Base-by-base conservation (phyloP, 1,140 invertebrate genomes). In the Maniola jurtina region DNA sequence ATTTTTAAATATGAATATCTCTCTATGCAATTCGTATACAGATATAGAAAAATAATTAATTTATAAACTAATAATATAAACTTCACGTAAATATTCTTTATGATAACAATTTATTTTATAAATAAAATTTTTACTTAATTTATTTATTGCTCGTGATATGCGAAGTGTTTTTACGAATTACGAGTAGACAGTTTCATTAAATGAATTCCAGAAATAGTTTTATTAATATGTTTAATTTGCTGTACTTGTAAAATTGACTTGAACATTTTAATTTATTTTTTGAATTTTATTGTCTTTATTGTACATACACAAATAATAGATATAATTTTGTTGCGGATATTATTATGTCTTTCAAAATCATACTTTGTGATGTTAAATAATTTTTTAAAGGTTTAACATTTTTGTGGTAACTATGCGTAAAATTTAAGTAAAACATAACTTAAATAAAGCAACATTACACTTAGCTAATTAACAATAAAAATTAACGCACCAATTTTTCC, bases 61-160 rank as follows among this genome's bases (percentile, higher is more conserved):
- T 52, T 52, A 15, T 16, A 16, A 16, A 52, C 7, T 52, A 52
- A 52, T 52, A 9, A 52, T 25, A 52, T 52, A n/a, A 45, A 11
- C 10, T 45, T n/a, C 11, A 45, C 9, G 42, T 45, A 45, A 45
- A 45, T 45, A 45, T 45, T 45, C 13, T 25, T 52, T 52, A 11
- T 25, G 48, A 52, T 34, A 36, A 55, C 5, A 35, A 35, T 16
- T 50, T 34, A 13, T 13, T 55, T 13, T 60, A 62, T 76, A 73
- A 76, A 70, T 71, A 75, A 69, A 63, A 66, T 66, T 55, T 15
- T 64, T 13, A 15, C 54, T 64, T 64, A 57, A 47, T 58, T 64
- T 47, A 45, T 66, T 69, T 76, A 79, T 74, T 79, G 79, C 75
- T 70, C 62, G 48, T 81, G 76, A 81, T 81, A 81, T 81, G 79